Evolutionary conservation across 2,888 invertebrate species (phyloP).

Genomic region (Drosophila atripex): DNA sequence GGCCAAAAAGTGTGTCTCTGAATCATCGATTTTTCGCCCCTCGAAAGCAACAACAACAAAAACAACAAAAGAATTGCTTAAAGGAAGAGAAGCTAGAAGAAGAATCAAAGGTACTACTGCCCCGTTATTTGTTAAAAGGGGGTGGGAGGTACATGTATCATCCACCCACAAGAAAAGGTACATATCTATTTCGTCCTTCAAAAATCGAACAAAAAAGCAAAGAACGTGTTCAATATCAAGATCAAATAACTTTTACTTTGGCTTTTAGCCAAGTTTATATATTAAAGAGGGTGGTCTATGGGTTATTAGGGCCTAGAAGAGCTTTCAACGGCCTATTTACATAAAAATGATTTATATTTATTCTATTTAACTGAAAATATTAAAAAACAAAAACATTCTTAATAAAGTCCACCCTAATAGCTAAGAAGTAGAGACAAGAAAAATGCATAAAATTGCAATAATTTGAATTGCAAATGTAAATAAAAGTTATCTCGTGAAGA

Average conservation of each 20-base stretch:
- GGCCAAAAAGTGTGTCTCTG: constrained; percentile 54
- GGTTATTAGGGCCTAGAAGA: not conserved
- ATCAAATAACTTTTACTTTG: constrained; percentile 2
- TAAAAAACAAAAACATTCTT: too few relatives aligned
- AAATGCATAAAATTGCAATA: not conserved
- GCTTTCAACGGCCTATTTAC: not conserved
- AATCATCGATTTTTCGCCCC: constrained; percentile 68
- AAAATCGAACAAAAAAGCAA: constrained; percentile 12
- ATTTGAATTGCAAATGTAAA: constrained; percentile 2
- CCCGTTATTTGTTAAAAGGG: not conserved
- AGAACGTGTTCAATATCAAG: constrained; percentile 5
- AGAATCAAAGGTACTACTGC: constrained; percentile 2
- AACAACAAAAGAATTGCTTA: constrained; percentile 37
- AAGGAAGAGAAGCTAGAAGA: not conserved
- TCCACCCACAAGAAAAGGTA: not conserved
- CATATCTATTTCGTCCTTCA: constrained; percentile 30
- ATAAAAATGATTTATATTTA: not conserved
- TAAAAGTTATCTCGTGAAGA: not conserved
- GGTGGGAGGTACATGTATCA: not conserved
- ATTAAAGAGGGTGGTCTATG: not conserved
- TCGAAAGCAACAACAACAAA: constrained; percentile 26
- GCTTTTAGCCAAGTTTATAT: not conserved
- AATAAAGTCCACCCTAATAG: not conserved
- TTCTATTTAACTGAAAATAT: not conserved
- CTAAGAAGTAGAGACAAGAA: not conserved